phyloP scores from a whole-genome alignment of 2,113 vertebrate species.

The Neomonachus schauinslandi region DNA sequence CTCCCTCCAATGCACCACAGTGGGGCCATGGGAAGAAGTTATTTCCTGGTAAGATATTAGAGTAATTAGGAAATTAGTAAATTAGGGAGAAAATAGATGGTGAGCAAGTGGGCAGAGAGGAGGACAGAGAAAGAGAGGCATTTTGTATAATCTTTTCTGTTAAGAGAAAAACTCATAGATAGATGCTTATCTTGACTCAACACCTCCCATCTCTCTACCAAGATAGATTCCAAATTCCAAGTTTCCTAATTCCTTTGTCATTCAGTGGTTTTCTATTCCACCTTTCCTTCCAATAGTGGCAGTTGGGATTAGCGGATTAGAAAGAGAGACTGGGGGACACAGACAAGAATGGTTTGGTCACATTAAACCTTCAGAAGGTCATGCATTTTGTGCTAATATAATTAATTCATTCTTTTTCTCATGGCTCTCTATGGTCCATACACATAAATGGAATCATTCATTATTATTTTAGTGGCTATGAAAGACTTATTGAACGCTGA shows the following conservation, averaged over 20 bases:
- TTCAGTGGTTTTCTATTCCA: neutral
- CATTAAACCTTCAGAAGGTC: neutral
- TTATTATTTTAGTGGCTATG: slow-evolving; percentile 10
- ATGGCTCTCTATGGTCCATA: neutral
- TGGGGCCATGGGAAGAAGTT: neutral
- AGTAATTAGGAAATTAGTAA: neutral
- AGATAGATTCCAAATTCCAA: neutral
- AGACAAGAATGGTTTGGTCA: neutral
- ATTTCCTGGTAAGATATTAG: neutral
- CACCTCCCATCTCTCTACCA: neutral
- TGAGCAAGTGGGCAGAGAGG: neutral
- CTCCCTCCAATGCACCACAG: neutral
- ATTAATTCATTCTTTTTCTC: neutral
- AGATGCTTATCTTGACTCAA: neutral
- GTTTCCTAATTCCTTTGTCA: neutral
- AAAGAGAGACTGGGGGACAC: neutral
- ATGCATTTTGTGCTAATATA: neutral
- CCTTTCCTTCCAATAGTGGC: neutral
- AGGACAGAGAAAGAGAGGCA: fast-evolving
- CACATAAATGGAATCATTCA: neutral
- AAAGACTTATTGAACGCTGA: slow-evolving; percentile 16
- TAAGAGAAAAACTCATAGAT: neutral
- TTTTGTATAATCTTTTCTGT: neutral
- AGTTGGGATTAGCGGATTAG: neutral
- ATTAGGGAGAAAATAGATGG: neutral